Evolutionary conservation across 2,797 vertebrate genomes (phyloP).

Genomic region (Propithecus perrieri): DNA sequence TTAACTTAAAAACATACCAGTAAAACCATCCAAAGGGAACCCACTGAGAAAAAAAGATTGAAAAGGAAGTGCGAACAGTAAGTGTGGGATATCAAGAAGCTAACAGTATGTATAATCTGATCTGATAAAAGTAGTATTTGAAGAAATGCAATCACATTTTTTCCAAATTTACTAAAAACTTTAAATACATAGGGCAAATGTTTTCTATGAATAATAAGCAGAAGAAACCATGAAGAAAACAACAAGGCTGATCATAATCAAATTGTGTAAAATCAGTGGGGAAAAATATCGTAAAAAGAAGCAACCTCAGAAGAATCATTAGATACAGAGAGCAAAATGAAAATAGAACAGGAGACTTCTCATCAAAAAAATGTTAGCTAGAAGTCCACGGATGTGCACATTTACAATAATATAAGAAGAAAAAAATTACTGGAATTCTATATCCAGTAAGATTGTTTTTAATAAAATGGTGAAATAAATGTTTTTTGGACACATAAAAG

Average conservation of each 20-base stretch:
- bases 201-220: not conserved
- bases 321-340: rapidly evolving
- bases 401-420: not conserved
- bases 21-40: not conserved
- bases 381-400: rapidly evolving
- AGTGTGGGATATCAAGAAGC: not conserved
- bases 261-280: not conserved
- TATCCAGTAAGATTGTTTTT: not conserved
- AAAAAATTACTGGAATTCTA: not conserved
- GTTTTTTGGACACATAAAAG: not conserved
- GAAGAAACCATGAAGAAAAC: not conserved
- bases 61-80: not conserved
- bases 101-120: not conserved
- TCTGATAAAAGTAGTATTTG: not conserved
- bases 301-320: not conserved
- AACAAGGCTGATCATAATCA: not conserved
- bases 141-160: not conserved
- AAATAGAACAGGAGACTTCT: not conserved
- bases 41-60: not conserved
- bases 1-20: not conserved
- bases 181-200: not conserved
- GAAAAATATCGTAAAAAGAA: not conserved
- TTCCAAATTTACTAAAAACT: not conserved
- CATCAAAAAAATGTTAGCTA: not conserved
- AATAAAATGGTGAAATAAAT: not conserved